Evolutionary conservation across 2,113 vertebrate genomes (phyloP).

Genomic region (Aegithalos caudatus): DNA sequence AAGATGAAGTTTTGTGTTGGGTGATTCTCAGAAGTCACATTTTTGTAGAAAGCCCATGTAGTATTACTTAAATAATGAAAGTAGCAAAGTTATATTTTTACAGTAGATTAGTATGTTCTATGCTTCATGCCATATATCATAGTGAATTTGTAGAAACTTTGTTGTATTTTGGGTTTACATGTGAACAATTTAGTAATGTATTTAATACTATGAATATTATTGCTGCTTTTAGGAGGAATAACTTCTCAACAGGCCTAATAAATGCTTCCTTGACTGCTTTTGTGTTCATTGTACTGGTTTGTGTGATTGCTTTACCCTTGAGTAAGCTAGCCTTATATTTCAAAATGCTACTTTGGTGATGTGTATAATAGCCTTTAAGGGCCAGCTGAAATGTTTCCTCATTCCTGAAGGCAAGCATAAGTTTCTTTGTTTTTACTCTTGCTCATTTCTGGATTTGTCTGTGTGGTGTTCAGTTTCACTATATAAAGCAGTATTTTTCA

Average conservation of each 20-base stretch:
- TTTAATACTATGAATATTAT: neutral
- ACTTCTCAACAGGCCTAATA: neutral
- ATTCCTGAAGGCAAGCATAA: constrained; percentile 4
- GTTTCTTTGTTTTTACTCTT: neutral
- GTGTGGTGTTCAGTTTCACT: neutral
- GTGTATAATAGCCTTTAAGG: neutral
- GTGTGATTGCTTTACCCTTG: neutral
- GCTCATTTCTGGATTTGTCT: neutral
- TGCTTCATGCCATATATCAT: neutral
- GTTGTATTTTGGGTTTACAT: neutral
- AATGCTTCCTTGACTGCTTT: neutral
- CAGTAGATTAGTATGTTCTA: neutral
- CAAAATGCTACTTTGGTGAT: neutral
- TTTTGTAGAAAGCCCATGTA: neutral
- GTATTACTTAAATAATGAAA: neutral
- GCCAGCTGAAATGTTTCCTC: neutral
- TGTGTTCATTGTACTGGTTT: neutral
- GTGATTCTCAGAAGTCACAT: neutral
- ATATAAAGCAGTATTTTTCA: constrained; percentile 30
- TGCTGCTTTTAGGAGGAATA: neutral
- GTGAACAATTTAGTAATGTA: neutral
- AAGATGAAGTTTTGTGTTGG: neutral
- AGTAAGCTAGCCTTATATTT: neutral
- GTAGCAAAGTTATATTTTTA: neutral
- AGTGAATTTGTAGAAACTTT: neutral